Percentiles rank a stretch among this genome's conserved stretches.
Conservation (phyloP, 1,140 invertebrate species). For the Tachypleus tridentatus region DNA sequence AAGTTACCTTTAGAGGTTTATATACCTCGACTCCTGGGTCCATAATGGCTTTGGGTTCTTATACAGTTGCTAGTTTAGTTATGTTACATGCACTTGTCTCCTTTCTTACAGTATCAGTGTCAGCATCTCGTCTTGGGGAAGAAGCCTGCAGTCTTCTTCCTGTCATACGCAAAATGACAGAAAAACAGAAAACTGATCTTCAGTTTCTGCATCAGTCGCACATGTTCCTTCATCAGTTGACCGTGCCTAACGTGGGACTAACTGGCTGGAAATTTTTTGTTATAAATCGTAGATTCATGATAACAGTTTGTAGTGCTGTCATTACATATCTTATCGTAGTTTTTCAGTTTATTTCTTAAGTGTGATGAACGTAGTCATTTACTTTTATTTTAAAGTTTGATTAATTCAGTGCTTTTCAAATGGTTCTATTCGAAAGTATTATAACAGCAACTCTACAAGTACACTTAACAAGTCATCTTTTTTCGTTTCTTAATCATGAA, state of each 20-base stretch:
- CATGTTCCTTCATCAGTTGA: slow-evolving; percentile 4
- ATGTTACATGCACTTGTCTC: neutral
- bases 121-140: slow-evolving; percentile 8
- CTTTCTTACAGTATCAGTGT: neutral
- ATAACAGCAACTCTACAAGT: too few relatives aligned
- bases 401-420: too few relatives aligned
- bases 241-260: neutral
- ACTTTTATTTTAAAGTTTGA: too few relatives aligned
- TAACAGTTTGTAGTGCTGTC: slow-evolving; percentile 9
- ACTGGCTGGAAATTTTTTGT: slow-evolving; percentile 15
- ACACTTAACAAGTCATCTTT: too few relatives aligned
- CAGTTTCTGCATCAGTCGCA: neutral
- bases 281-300: slow-evolving; percentile 6
- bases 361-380: too few relatives aligned
- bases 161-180: slow-evolving; percentile 1
- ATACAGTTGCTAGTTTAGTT: slow-evolving; percentile 1
- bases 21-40: neutral
- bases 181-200: neutral
- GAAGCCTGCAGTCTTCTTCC: slow-evolving; percentile 1
- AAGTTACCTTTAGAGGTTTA: slow-evolving; percentile 10
- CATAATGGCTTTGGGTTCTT: neutral
- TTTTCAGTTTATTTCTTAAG: slow-evolving; percentile 2
- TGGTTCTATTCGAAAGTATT: too few relatives aligned
- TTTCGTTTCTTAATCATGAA: too few relatives aligned
- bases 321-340: slow-evolving; percentile 11